Conservation (phyloP, 2,113 vertebrate species). For the Fukomys damarensis region DNA sequence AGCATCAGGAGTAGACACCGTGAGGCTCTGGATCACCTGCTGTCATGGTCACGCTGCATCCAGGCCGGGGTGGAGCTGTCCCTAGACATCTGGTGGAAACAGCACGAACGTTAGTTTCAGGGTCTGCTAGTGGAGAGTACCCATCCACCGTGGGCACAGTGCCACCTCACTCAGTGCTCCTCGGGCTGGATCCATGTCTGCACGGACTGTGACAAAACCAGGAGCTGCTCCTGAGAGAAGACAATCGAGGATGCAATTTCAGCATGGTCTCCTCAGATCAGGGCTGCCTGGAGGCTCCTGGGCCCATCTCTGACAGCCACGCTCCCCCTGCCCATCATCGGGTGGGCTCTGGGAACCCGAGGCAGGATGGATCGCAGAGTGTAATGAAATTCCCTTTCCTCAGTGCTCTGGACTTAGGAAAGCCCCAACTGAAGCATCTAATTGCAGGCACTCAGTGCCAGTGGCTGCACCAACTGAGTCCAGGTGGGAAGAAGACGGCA, state of each 20-base stretch:
- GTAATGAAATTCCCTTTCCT: too few relatives aligned
- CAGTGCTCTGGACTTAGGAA: background rate
- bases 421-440: background rate
- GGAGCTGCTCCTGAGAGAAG: background rate
- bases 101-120: background rate
- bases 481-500: background rate
- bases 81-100: background rate
- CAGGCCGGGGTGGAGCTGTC: background rate
- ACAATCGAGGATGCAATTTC: background rate
- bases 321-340: background rate
- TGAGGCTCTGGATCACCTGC: background rate
- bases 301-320: background rate
- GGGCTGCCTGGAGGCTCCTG: background rate
- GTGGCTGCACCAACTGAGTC: background rate
- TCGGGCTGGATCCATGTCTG: background rate
- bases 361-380: background rate
- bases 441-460: background rate
- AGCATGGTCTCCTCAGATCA: background rate
- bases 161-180: background rate
- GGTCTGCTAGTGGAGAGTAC: background rate
- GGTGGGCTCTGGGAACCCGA: background rate
- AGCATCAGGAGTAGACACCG: background rate
- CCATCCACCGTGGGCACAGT: background rate
- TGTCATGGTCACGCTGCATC: background rate
- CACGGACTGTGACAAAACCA: background rate